phyloP scores from a whole-genome alignment of 2,113 vertebrate genomes.

The Ramphastos sulfuratus region DNA sequence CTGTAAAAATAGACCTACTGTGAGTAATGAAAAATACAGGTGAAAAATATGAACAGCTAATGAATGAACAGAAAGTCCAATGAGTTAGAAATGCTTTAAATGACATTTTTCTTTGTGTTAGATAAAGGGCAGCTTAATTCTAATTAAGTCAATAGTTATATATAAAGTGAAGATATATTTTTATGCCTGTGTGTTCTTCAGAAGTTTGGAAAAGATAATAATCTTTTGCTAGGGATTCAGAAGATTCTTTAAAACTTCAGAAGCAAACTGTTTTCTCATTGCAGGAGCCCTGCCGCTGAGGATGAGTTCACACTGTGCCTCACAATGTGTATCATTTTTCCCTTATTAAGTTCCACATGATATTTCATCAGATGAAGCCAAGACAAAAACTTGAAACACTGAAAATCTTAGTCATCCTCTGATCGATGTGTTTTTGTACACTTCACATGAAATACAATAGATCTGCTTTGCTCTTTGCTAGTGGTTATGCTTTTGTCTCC shows the following conservation, averaged over 20 bases:
- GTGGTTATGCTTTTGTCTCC: not conserved
- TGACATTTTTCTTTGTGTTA: not conserved
- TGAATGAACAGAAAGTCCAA: not conserved
- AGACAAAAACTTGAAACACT: not conserved
- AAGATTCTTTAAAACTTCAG: not conserved
- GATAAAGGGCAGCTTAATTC: not conserved
- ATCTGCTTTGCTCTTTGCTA: not conserved
- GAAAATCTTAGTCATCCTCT: not conserved
- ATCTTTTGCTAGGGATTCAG: not conserved
- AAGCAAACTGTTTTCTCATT: not conserved
- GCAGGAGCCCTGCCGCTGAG: not conserved
- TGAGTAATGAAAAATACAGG: slow-evolving; percentile 49
- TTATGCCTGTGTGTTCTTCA: not conserved
- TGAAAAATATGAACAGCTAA: slow-evolving; percentile 43
- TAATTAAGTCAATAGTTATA: not conserved
- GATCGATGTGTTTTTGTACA: rapidly evolving
- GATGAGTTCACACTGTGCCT: not conserved
- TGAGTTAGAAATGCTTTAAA: not conserved
- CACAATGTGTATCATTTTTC: not conserved
- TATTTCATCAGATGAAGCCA: not conserved
- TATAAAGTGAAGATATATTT: not conserved
- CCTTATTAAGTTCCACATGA: not conserved
- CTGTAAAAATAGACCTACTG: slow-evolving; percentile 40
- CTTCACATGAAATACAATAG: not conserved
- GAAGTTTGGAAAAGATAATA: not conserved